phyloP scores from a whole-genome alignment of 2,113 vertebrate species.

The Tragelaphus strepsiceros region DNA sequence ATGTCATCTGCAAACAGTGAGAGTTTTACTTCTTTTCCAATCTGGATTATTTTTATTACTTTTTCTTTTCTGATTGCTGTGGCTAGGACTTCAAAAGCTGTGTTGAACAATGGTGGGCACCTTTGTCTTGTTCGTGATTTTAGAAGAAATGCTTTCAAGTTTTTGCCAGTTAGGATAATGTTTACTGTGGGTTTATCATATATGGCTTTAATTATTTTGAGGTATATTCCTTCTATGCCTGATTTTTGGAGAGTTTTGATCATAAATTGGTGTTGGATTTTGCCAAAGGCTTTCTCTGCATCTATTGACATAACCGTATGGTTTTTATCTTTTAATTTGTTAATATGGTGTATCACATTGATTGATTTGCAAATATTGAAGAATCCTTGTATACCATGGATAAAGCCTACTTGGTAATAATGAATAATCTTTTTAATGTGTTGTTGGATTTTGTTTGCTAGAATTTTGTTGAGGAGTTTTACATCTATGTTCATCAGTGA shows the following conservation, averaged over 20 bases:
- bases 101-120: not conserved
- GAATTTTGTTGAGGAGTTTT: not conserved
- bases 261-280: not conserved
- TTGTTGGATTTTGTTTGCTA: not conserved
- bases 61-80: not conserved
- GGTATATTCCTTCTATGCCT: not conserved
- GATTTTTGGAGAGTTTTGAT: not conserved
- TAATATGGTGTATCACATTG: not conserved
- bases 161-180: not conserved
- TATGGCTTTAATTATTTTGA: not conserved
- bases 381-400: not conserved
- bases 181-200: not conserved
- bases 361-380: not conserved
- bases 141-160: not conserved
- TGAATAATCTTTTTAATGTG: not conserved
- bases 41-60: not conserved
- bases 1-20: not conserved
- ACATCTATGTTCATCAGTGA: not conserved
- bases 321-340: not conserved
- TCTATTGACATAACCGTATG: not conserved
- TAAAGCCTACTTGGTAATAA: not conserved
- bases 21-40: not conserved
- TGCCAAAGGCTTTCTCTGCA: not conserved
- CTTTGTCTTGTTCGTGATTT: not conserved
- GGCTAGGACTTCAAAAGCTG: not conserved